Conservation (phyloP, 2,888 invertebrate species). For the Leucophora obtusa region DNA sequence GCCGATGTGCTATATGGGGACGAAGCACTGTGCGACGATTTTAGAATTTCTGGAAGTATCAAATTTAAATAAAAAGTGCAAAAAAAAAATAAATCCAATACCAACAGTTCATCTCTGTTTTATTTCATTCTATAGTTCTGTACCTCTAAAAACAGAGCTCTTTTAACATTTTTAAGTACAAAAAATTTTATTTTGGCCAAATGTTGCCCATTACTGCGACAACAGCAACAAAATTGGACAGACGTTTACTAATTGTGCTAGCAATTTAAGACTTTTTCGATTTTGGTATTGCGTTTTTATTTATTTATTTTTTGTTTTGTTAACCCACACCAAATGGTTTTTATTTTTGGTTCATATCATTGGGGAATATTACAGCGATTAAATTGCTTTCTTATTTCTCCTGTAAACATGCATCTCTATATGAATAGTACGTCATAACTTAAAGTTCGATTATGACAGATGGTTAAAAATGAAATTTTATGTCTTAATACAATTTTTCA, state of each 20-base stretch:
- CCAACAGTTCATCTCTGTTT: too few species aligned
- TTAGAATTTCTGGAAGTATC: too few species aligned
- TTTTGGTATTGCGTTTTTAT: constrained; percentile 2
- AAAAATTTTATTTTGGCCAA: too few species aligned
- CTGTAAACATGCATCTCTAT: constrained; percentile 18
- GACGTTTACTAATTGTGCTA: constrained; percentile 36
- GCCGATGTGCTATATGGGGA: too few species aligned
- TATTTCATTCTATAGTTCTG: too few species aligned
- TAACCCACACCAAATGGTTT: constrained; percentile 10
- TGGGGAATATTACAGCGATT: constrained; percentile 49
- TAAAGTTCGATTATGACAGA: constrained; percentile 62
- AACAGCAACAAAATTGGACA: neutral
- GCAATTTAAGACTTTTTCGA: constrained; percentile 9
- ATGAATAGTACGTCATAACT: neutral
- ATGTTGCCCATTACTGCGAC: neutral
- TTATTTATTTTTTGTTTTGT: neutral
- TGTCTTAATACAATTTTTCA: constrained; percentile 41
- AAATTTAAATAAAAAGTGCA: too few species aligned
- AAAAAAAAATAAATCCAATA: too few species aligned
- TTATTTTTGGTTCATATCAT: constrained; percentile 15
- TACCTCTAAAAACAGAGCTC: too few species aligned
- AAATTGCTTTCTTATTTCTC: constrained; percentile 42
- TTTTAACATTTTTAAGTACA: too few species aligned
- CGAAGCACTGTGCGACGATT: too few species aligned
- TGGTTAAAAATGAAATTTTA: constrained; percentile 54